A percentile compares a stretch with the other conserved stretches of the same genome.
Conservation (phyloP, 2,113 vertebrate genomes). For the Notarius quadriscutis region DNA sequence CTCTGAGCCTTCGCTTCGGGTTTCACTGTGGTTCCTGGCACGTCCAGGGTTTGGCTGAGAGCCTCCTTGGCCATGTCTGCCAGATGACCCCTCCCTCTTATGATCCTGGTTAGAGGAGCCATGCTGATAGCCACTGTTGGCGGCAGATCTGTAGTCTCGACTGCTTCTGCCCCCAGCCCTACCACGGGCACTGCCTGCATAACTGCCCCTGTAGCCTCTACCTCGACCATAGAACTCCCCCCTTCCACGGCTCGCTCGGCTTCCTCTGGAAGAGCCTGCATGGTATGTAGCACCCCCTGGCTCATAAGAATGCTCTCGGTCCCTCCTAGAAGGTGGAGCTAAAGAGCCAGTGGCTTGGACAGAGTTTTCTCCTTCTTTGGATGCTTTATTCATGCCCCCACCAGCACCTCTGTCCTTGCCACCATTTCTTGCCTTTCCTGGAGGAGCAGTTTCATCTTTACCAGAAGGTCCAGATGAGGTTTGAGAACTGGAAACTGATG, state of each 20-base stretch:
- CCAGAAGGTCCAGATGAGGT: slow-evolving; percentile 51
- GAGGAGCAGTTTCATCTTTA: slow-evolving; percentile 65
- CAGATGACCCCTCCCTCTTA: slow-evolving; percentile 67
- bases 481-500: slow-evolving; percentile 58
- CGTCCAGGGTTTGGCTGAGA: slow-evolving; percentile 72
- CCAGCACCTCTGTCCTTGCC: slow-evolving; percentile 68
- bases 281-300: slow-evolving; percentile 61
- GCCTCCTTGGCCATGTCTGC: slow-evolving; percentile 62
- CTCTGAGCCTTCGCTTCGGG: slow-evolving; percentile 86
- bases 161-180: slow-evolving; percentile 77
- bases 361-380: slow-evolving; percentile 66
- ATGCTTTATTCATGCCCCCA: slow-evolving; percentile 63
- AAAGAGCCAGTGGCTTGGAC: slow-evolving; percentile 59
- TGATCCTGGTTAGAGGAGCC: slow-evolving; percentile 68
- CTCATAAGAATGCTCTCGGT: slow-evolving; percentile 80
- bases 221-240: slow-evolving; percentile 88
- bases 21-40: slow-evolving; percentile 86
- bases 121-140: slow-evolving; percentile 66
- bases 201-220: slow-evolving; percentile 75
- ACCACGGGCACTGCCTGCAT: slow-evolving; percentile 68
- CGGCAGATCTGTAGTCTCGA: slow-evolving; percentile 78
- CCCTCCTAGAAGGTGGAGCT: slow-evolving; percentile 65
- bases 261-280: slow-evolving; percentile 63
- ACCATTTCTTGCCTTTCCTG: slow-evolving; percentile 65
- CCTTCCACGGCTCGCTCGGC: slow-evolving; percentile 72